Evolutionary conservation across 2,113 vertebrate species (phyloP).

Genomic region (Lichenostomus cassidix): DNA sequence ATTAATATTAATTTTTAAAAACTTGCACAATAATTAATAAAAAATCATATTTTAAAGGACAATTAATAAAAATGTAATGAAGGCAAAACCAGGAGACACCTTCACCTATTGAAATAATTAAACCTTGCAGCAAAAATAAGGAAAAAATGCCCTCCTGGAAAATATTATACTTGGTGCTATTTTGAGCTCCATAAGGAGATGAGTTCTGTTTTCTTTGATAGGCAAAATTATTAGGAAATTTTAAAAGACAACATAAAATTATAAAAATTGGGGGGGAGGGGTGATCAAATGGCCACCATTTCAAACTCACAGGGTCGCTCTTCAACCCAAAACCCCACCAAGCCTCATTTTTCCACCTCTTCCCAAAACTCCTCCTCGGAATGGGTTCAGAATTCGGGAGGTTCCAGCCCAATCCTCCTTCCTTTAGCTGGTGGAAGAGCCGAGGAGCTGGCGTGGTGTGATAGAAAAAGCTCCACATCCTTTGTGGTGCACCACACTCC

Average conservation of each 20-base stretch:
- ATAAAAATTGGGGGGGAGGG: not conserved
- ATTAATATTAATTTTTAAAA: not conserved
- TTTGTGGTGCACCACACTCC: constrained; percentile 76
- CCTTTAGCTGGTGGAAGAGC: constrained; percentile 1
- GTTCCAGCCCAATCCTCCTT: not conserved
- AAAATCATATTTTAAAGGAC: too few species aligned
- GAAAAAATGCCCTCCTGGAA: not conserved
- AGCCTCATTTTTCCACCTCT: not conserved
- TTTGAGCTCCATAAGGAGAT: not conserved
- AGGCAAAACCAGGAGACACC: not conserved
- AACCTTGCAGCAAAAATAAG: not conserved
- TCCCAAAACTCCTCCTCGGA: not conserved
- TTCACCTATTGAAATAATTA: not conserved
- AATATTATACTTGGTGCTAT: not conserved
- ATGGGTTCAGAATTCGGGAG: not conserved
- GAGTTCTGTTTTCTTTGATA: not conserved
- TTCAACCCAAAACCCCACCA: not conserved
- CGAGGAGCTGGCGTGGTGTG: constrained; percentile 49
- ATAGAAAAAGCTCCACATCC: constrained; percentile 56
- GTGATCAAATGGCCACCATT: not conserved
- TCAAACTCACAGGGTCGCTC: accelerated
- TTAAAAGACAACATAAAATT: not conserved
- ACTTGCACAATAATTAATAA: too few species aligned
- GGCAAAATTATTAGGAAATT: not conserved
- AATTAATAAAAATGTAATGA: not conserved